phyloP scores from a whole-genome alignment of 2,113 vertebrate genomes.

The Pionites leucogaster region DNA sequence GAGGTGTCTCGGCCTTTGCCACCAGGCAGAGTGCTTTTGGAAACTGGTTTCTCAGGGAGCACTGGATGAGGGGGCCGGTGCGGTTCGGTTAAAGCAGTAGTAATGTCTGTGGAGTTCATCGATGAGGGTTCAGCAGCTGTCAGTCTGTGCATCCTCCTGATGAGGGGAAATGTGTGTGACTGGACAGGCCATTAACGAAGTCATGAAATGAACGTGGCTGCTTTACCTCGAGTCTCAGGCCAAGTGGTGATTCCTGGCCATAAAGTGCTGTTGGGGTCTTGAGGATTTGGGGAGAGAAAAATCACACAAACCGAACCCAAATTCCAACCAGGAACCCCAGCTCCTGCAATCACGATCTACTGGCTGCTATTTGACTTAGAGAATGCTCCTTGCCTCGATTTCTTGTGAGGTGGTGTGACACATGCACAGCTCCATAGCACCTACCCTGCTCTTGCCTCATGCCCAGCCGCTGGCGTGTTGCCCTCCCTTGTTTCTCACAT shows the following conservation, averaged over 20 bases:
- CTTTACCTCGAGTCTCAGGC: background rate
- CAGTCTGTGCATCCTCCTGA: background rate
- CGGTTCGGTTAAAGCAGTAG: background rate
- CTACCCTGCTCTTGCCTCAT: background rate
- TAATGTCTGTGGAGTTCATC: background rate
- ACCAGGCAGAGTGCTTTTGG: background rate
- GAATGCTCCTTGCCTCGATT: background rate
- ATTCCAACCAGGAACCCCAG: background rate
- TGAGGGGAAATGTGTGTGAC: fast-evolving
- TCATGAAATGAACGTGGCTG: background rate
- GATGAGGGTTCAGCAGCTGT: background rate
- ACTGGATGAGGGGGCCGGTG: background rate
- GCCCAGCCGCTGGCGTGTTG: fast-evolving
- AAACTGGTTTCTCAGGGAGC: background rate
- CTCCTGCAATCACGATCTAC: background rate
- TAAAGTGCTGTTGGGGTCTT: background rate
- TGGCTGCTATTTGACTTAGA: background rate
- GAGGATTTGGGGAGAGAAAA: background rate
- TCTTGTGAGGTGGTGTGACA: background rate
- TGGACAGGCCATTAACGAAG: background rate
- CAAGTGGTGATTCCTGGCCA: background rate
- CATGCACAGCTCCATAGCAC: fast-evolving
- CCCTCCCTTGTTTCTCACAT: background rate
- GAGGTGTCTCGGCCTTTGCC: background rate
- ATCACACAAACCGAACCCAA: background rate